Evolutionary conservation across 2,797 vertebrate genomes (phyloP), one percentile per base, ranked within the genome.

Genomic region (Oceanodroma leucorhoa): DNA sequence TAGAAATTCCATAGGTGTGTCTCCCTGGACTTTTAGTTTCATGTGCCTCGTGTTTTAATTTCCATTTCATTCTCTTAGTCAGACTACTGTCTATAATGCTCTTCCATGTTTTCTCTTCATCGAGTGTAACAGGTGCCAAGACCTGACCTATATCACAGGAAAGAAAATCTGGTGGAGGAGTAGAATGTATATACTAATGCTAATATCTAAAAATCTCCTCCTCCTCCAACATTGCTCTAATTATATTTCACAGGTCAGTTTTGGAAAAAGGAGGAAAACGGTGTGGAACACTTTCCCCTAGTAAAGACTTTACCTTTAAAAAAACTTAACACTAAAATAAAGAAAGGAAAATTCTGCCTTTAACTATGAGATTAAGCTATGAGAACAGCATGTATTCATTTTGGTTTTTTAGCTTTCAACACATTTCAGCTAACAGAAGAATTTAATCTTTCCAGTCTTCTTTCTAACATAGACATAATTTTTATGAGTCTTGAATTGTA

Each of bases 211-310:
- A 82, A 27, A 16, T 34, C 82, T 5, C 6, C 19, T 79, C 20
- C 10, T 58, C 5, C 7, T 1, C 12, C 23, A 60, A 0, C 5
- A 15, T 34, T 57, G 13, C 1, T 85, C 5, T 72, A 76, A 69
- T 54, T 30, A 22, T 43, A 61, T 84, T 82, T 91, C 62, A 72
- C 5, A 38, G 14, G 6, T 69, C 38, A 61, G 2, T 9, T 90
- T n/a, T 50, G 45, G 45, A 50, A 72, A 65, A 77, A 87, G 1
- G 24, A 65, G 10, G 9, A 64, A 87, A 79, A 75, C 3, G 15
- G 12, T 75, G 16, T 27, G 20, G 54, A 23, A 69, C 5, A 14
- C 9, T 66, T 64, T 69, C 7, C 6, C 10, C 4, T 34, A 43
- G 11, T 34, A 38, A 22, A 80, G 43, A 26, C 2, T 45, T 87